These are phyloP conservation scores for Artemia franciscana DNA, from an alignment of 1,140 invertebrate species.

Conservation along the genomic window DNA sequence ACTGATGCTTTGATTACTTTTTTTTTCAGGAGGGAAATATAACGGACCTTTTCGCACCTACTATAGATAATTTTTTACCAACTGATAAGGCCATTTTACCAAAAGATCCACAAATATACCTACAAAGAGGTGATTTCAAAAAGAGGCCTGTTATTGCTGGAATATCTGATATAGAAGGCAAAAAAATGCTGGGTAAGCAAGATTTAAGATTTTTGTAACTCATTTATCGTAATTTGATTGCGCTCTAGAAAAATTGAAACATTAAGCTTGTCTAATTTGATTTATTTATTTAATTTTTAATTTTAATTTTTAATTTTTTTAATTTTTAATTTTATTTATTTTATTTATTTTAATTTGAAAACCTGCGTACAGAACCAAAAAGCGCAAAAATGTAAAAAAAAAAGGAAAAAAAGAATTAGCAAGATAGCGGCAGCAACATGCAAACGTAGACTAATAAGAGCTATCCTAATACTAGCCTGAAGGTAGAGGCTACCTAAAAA, in stretches of 20 bases:
- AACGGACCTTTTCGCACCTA: slow-evolving; percentile 27
- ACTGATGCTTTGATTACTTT: background rate
- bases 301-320: slow-evolving; percentile 8
- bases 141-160: slow-evolving; percentile 28
- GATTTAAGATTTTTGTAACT: too few relatives aligned
- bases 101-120: slow-evolving; percentile 22
- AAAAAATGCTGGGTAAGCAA: slow-evolving; percentile 24
- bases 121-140: slow-evolving; percentile 22
- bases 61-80: slow-evolving; percentile 29
- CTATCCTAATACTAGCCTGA: too few relatives aligned
- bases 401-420: too few relatives aligned
- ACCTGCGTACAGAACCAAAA: too few relatives aligned
- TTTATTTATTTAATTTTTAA: background rate
- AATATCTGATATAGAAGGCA: slow-evolving; percentile 31
- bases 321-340: too few relatives aligned
- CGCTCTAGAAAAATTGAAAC: too few relatives aligned
- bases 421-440: too few relatives aligned
- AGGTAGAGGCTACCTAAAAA: too few relatives aligned
- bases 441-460: too few relatives aligned
- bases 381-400: too few relatives aligned
- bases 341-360: too few relatives aligned
- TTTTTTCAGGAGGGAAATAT: slow-evolving; percentile 26
- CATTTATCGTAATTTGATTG: too few relatives aligned
- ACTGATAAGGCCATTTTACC: slow-evolving; percentile 26
- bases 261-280: slow-evolving; percentile 2